Evolutionary conservation across 2,888 invertebrate genomes (phyloP).

Genomic region (Drosophila kambysellisi): DNA sequence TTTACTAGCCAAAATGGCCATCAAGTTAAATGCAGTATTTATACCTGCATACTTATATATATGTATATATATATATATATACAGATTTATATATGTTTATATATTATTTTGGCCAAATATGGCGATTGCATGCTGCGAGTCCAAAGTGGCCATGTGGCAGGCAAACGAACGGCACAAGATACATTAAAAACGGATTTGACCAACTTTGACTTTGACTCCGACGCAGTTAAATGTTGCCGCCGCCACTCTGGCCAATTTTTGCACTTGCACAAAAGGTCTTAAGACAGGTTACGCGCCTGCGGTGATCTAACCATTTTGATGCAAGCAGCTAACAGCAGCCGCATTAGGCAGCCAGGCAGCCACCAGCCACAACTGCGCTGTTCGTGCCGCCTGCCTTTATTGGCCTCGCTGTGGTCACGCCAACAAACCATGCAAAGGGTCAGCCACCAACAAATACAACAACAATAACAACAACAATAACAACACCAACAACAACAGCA

Average conservation of each 20-base stretch:
- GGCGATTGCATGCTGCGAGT: constrained; percentile 76
- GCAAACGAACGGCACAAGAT: constrained; percentile 65
- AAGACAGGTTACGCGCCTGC: constrained; percentile 82
- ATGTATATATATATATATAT: constrained; percentile 4
- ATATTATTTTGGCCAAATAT: constrained; percentile 75
- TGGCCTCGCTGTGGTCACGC: constrained; percentile 69
- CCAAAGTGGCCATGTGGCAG: constrained; percentile 60
- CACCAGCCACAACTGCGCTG: constrained; percentile 14
- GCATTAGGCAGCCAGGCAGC: constrained; percentile 18
- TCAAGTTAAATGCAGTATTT: constrained; percentile 70
- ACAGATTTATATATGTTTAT: constrained; percentile 7
- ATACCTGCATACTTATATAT: not conserved
- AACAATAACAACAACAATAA: constrained; percentile 7
- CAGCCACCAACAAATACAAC: constrained; percentile 49
- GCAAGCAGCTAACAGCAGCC: constrained; percentile 40
- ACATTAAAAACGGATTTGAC: constrained; percentile 42
- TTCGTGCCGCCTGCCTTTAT: constrained; percentile 44
- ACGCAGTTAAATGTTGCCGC: constrained; percentile 56
- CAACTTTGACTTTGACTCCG: constrained; percentile 53
- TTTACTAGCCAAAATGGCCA: constrained; percentile 60
- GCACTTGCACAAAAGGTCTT: constrained; percentile 83
- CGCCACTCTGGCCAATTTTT: constrained; percentile 71
- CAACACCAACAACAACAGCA: constrained; percentile 8
- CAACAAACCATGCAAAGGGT: constrained; percentile 61
- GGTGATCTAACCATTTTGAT: constrained; percentile 79